Evolutionary conservation across 2,113 vertebrate genomes (phyloP), one percentile per base, ranked within the genome.

Genomic region (Cynocephalus volans): DNA sequence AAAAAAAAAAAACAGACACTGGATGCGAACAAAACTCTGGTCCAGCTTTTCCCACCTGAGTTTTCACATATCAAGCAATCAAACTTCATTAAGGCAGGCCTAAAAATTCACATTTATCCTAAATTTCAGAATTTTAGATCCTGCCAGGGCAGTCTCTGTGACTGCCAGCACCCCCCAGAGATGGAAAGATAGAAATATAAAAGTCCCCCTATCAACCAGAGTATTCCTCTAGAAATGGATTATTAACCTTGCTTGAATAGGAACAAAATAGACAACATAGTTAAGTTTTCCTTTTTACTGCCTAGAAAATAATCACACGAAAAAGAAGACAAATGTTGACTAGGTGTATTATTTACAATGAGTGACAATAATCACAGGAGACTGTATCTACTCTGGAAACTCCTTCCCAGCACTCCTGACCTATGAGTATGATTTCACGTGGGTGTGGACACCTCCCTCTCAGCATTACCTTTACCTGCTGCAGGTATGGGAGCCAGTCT

Each of bases 81-180:
- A 85, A 60, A 56, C 65, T 33, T 52, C 18, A 41, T 50, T 2
- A 76, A 52, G 19, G 36, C 13, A 50, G 56, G 3, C 45, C n/a
- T 72, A 89, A 58, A 85, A 93, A 19, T 54, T 83, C 52, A 26
- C 14, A 7, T 24, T 62, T 36, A 33, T 77, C 72, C 60, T 54
- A n/a, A 90, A 45, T 58, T 67, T 33, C 24, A 77, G 41, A 58
- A 73, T 89, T 93, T 92, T 54, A 76, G 17, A 54, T 50, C 17
- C 28, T 69, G 31, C 26, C 36, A 54, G 50, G 8, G 3, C 28
- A 31, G 54, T 56, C 50, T 85, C 79, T 24, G 73, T 50, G 33
- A 76, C 5, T 7, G 70, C 67, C 64, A 69, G 69, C 89, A 73
- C 15, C 17, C n/a, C 84, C 15, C 26, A 18, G 80, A 88, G 31